These are phyloP conservation scores for Tiphia femorata DNA, from an alignment of 2,888 invertebrate species.

Conservation along the genomic window DNA sequence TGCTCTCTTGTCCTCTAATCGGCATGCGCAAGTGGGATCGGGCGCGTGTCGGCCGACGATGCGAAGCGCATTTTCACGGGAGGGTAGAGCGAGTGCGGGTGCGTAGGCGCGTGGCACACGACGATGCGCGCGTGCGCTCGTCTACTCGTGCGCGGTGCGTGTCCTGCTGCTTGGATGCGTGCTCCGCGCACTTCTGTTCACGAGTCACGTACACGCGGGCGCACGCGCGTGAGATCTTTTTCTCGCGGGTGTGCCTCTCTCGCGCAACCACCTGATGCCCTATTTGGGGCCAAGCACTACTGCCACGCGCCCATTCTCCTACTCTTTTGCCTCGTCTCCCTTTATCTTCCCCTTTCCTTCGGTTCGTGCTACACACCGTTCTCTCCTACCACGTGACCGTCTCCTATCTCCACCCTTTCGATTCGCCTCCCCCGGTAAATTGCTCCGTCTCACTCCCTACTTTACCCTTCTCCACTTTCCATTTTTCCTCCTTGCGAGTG, in stretches of 20 bases:
- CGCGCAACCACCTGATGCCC: constrained; percentile 64
- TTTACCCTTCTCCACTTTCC: neutral
- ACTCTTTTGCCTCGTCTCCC: neutral
- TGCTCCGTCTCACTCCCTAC: neutral
- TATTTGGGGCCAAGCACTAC: constrained; percentile 64
- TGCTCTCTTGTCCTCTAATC: neutral
- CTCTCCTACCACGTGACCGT: neutral
- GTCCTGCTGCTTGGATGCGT: constrained; percentile 1
- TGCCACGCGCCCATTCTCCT: constrained; percentile 51
- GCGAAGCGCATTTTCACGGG: constrained; percentile 5
- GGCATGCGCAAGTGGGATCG: neutral
- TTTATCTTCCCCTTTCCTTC: neutral
- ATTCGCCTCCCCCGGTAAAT: no score
- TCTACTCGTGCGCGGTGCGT: constrained; percentile 12
- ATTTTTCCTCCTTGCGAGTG: neutral
- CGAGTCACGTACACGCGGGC: constrained; percentile 42
- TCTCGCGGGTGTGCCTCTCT: constrained; percentile 45
- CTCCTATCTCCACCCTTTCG: neutral
- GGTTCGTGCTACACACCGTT: neutral
- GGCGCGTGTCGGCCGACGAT: constrained; percentile 4
- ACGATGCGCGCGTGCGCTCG: constrained; percentile 29
- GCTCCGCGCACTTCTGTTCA: constrained; percentile 22
- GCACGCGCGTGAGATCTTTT: constrained; percentile 49
- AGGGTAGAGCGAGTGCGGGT: constrained; percentile 26
- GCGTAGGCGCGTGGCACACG: constrained; percentile 38